Evolutionary conservation across 53 echinoderm and acorn worm species (phyloP).

Genomic region (Luidia sarsii): DNA sequence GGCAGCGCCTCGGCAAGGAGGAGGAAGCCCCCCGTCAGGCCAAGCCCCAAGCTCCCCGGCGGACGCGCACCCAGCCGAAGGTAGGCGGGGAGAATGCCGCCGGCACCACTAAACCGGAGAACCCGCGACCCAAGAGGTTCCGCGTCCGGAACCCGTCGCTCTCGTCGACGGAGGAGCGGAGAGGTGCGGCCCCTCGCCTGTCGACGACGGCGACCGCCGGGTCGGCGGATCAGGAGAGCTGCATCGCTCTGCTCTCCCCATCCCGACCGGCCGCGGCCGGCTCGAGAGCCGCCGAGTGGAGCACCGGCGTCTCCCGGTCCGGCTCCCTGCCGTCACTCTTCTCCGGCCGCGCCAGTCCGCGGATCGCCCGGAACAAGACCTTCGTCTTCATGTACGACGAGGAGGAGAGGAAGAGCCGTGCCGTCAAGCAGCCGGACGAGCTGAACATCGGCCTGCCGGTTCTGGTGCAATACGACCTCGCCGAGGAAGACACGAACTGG

Average conservation of each 20-base stretch:
- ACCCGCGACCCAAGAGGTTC: background rate
- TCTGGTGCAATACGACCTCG: conserved; percentile 66
- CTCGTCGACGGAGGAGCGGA: background rate
- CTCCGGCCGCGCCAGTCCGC: background rate
- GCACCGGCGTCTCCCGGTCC: background rate
- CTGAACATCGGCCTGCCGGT: conserved; percentile 63
- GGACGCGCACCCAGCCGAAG: background rate
- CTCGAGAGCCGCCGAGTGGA: background rate
- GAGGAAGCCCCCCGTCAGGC: background rate
- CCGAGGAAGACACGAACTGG: conserved; percentile 46
- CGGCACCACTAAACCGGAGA: background rate
- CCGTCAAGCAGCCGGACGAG: conserved; percentile 49
- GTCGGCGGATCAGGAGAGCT: background rate
- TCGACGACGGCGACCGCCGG: background rate
- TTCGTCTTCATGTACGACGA: conserved; percentile 73
- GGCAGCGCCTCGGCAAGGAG: too few species aligned
- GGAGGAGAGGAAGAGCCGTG: conserved; percentile 54
- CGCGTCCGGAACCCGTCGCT: background rate
- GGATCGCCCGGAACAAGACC: conserved; percentile 22
- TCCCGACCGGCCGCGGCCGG: too few species aligned
- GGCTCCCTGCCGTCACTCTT: background rate
- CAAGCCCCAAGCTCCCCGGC: background rate
- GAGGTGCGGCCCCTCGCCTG: background rate
- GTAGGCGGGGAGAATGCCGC: background rate
- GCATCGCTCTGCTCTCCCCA: background rate